Base-by-base conservation (phyloP, 2,113 vertebrate species). In the Hyla sarda region DNA sequence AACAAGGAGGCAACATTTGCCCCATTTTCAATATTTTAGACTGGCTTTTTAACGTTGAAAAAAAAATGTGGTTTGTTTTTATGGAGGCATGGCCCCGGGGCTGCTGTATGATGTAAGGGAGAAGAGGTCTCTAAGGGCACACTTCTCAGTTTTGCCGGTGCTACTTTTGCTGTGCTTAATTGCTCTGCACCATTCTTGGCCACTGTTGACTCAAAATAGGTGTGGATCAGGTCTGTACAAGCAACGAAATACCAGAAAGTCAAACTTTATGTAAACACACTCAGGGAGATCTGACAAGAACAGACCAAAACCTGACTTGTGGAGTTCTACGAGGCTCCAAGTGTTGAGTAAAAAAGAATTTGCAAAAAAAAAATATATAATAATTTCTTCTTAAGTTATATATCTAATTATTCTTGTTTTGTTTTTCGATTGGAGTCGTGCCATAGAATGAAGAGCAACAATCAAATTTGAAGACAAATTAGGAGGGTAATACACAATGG, bases 131-230 rank as follows among this genome's bases (percentile, higher is more conserved):
- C 91, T 13, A 86, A 90, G 91, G 88, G 92, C 91, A 92, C 86
- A 81, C 90, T 89, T 90, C 91, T 85, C 87, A 56, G 23, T 11
- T 11, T 41, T 73, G 87, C 1, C 72, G 50, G 87, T 2, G 82
- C 88, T 90, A 88, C 88, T 65, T 65, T 88, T 0, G 67, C 88
- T 82, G 21, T 12, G 87, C 87, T 90, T 94, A 93, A 94, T 91
- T 54, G 75, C 89, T 88, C 88, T 87, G 89, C 91, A 90, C 90
- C 89, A 92, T 90, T 85, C 91, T 91, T 92, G 86, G 92, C 89
- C 93, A 89, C 91, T 96, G 95, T 96, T 97, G 96, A 97, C 95
- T 96, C 91, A 95, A 95, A 93, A 94, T 94, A 94, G 94, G 94
- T 93, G 89, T 89, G 93, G 92, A 95, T 96, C 95, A 95, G 96